Evolutionary conservation across 2,888 invertebrate genomes (phyloP), one percentile per base, ranked within the genome.

Genomic region (Pseudoips prasinana): DNA sequence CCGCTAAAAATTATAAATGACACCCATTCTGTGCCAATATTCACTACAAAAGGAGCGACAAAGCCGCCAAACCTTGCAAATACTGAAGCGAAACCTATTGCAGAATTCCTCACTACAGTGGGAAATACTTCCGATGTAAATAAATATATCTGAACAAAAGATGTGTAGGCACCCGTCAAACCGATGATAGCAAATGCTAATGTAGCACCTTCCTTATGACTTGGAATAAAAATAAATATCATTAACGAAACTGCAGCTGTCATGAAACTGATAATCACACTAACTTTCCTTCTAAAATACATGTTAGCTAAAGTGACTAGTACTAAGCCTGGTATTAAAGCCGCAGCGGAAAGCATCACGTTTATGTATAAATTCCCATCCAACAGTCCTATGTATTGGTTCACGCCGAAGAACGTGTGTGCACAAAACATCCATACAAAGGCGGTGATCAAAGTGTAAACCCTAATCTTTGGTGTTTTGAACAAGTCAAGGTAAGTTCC

Each of bases 51-150:
- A 0, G 93, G 93, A 3, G 94, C 92, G 10, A 91, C 64, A 64
- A 93, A 92, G 7, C 93, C 93, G 17, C 94, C 94, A 26, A 92
- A 64, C 58, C 94, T 88, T 0, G 92, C 93, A 58, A 91, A 92
- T 75, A 92, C 90, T 1, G 93, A 93, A 34, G 92, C 91, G 19
- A 92, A 87, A n/a, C 94, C 95, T 57, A 95, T 92, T 0, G 94
- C 95, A 20, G 94, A 92, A 69, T 95, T 95, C 46, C 95, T 88
- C 2, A 95, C 91, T 2, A 94, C 92, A 0, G 95, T 96, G 0
- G 95, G 95, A 64, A 94, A 95, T 22, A 95, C 75, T 79, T 96
- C 95, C 0, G 94, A 93, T 4, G 94, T 92, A 69, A 92, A 95
- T 9, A 95, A 90, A 67, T 93, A 94, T 14, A 91, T 82, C 33